Conservation (phyloP, 92 coral and sea anemone genomes). For the Phenganax marumi region DNA sequence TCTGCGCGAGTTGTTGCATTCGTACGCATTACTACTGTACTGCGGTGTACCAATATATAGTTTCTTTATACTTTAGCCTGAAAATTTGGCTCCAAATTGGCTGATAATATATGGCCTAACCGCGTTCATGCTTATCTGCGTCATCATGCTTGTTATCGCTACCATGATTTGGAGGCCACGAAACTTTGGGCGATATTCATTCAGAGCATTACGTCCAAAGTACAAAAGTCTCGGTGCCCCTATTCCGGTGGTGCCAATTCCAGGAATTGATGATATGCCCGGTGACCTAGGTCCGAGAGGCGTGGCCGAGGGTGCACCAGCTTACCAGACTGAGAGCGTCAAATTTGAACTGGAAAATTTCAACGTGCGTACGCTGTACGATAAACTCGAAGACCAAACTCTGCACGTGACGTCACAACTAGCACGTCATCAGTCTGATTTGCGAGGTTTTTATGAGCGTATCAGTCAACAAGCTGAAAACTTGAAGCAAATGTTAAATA, state of each 20-base stretch:
- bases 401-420: constrained; percentile 96
- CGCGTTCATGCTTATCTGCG: constrained; percentile 86
- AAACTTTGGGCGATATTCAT: constrained; percentile 84
- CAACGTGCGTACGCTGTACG: constrained; percentile 88
- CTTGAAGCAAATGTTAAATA: constrained; percentile 88
- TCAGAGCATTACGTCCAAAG: constrained; percentile 85
- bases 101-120: constrained; percentile 89
- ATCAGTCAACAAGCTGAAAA: constrained; percentile 95
- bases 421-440: constrained; percentile 95
- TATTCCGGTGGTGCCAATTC: constrained; percentile 92
- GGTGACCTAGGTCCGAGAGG: constrained; percentile 94
- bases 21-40: no score
- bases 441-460: constrained; percentile 95
- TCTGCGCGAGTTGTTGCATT: no score
- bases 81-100: constrained; percentile 90
- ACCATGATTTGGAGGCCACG: constrained; percentile 96
- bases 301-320: constrained; percentile 80
- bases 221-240: constrained; percentile 98
- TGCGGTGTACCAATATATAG: not conserved
- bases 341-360: constrained; percentile 91
- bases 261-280: constrained; percentile 85
- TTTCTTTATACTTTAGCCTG: constrained; percentile 63
- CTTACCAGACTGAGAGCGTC: constrained; percentile 69
- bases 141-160: constrained; percentile 88
- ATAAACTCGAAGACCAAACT: constrained; percentile 95